Percentiles rank a stretch among this genome's conserved stretches.
Evolutionary conservation across 2,888 invertebrate species (phyloP).

Genomic region (Drosophila falleni): DNA sequence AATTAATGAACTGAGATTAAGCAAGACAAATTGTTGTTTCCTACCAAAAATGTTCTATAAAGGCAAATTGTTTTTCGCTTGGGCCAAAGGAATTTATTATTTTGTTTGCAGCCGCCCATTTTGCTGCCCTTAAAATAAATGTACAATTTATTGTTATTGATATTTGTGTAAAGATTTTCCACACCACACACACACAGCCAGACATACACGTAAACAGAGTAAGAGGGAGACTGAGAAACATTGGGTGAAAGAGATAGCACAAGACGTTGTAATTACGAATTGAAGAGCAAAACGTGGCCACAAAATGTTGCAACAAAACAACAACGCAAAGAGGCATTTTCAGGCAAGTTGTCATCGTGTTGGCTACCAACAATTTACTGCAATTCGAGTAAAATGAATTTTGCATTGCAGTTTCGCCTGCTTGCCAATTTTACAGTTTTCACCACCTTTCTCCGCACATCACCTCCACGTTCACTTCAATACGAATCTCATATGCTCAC

Average conservation of each 20-base stretch:
- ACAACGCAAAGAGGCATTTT: constrained; percentile 10
- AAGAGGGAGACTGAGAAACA: background rate
- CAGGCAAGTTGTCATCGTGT: constrained; percentile 60
- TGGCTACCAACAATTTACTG: constrained; percentile 43
- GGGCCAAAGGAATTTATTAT: constrained; percentile 57
- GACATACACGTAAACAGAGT: background rate
- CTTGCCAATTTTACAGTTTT: constrained; percentile 17
- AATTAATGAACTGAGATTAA: constrained; percentile 82
- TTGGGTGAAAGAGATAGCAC: background rate
- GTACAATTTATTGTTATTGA: constrained; percentile 78
- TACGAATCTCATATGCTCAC: constrained; percentile 56
- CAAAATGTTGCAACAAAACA: constrained; percentile 37
- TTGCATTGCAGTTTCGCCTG: constrained; percentile 45
- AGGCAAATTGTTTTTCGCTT: constrained; percentile 72
- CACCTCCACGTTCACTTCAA: constrained; percentile 45
- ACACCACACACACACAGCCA: background rate
- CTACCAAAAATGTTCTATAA: constrained; percentile 50
- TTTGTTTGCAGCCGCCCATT: constrained; percentile 41
- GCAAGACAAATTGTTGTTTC: constrained; percentile 77
- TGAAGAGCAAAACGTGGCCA: constrained; percentile 61
- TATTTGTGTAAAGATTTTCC: constrained; percentile 64
- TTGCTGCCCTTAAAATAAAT: constrained; percentile 61
- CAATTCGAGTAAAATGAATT: constrained; percentile 46
- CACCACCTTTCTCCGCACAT: background rate
- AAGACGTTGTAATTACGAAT: constrained; percentile 69